Evolutionary conservation across 1,140 invertebrate species (phyloP).

Genomic region (Drosophila erecta): DNA sequence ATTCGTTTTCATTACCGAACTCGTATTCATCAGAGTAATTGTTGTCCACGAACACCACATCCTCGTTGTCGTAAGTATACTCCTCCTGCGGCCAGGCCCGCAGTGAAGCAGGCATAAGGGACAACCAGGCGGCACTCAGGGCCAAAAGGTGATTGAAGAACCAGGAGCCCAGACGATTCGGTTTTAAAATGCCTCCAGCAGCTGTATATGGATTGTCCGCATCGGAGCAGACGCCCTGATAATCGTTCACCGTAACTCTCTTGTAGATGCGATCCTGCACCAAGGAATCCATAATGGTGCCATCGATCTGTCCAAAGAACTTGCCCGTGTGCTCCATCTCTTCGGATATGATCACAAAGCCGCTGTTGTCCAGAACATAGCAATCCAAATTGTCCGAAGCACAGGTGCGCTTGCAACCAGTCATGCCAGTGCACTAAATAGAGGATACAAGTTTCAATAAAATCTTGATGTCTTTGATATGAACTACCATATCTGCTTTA

Average conservation of each 20-base stretch:
- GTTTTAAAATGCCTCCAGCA: constrained; percentile 73
- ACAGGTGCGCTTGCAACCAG: constrained; percentile 92
- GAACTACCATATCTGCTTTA: too few species aligned
- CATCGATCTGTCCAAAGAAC: constrained; percentile 97
- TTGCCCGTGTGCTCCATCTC: constrained; percentile 92
- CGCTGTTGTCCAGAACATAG: constrained; percentile 96
- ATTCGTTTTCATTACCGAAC: constrained; percentile 74
- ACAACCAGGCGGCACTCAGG: constrained; percentile 71
- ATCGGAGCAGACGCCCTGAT: constrained; percentile 94
- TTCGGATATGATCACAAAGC: constrained; percentile 96
- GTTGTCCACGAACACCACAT: constrained; percentile 73
- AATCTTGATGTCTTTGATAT: too few species aligned
- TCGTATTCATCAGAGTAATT: constrained; percentile 82
- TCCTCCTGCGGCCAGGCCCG: constrained; percentile 82
- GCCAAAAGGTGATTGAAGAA: constrained; percentile 74
- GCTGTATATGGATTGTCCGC: constrained; percentile 90
- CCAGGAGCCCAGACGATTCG: constrained; percentile 69
- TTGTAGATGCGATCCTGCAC: constrained; percentile 96
- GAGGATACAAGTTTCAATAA: constrained; percentile 39
- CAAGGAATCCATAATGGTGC: constrained; percentile 97
- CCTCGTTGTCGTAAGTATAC: constrained; percentile 81
- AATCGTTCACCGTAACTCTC: constrained; percentile 93
- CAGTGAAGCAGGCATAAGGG: constrained; percentile 67
- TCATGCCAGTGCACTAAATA: constrained; percentile 89
- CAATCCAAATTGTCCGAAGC: constrained; percentile 94